Base-by-base conservation (phyloP, 2,888 invertebrate genomes). In the Homarus gammarus region DNA sequence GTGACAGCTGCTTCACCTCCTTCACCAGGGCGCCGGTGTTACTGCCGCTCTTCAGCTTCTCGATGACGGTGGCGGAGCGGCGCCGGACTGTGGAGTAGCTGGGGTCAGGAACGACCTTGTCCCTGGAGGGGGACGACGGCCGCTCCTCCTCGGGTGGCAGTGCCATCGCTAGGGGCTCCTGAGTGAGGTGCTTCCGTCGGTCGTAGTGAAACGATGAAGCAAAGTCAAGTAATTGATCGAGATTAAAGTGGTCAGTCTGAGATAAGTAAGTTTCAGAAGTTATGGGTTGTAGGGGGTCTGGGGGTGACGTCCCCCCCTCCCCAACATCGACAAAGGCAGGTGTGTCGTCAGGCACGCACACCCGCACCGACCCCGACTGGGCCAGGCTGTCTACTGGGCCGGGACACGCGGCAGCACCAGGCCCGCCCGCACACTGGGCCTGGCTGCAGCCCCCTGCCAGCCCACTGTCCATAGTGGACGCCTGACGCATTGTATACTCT, bases 211-310 rank as follows among this genome's bases (percentile, higher is more conserved):
- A 93, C 61, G 92, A 92, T 49, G 92, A 92, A 6, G 92, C 92
- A 56, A 93, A 92, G 82, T 92, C 92, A 44, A 92, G 92, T 56
- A 93, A 91, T 78, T 92, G 92, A 86, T 93, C 92, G 33, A 93
- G 90, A 73, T 93, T 92, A 81, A 93, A 92, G 51, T 92, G 92
- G 27, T 92, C 91, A 33, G 90, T 86, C 49, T 87, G 91, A 44
- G 89, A 87, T 36, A 92, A 82, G 73, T 90, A 92, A 27, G 77
- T 82, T 44, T 92, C 92, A n/a, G 87, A 33, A 33, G 78, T 75
- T 36, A 83, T 61, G 36, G 86, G 75, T 64, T 84, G 84, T 44
- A 77, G 82, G 44, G 88, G 91, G 61, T 77, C 85, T 44, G 44
- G 38, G 15, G 61, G 68, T 12, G 75, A 49, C 40, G 86, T 40